phyloP scores from a whole-genome alignment of 92 coral and sea anemone genomes.

The Plumapathes pennacea region DNA sequence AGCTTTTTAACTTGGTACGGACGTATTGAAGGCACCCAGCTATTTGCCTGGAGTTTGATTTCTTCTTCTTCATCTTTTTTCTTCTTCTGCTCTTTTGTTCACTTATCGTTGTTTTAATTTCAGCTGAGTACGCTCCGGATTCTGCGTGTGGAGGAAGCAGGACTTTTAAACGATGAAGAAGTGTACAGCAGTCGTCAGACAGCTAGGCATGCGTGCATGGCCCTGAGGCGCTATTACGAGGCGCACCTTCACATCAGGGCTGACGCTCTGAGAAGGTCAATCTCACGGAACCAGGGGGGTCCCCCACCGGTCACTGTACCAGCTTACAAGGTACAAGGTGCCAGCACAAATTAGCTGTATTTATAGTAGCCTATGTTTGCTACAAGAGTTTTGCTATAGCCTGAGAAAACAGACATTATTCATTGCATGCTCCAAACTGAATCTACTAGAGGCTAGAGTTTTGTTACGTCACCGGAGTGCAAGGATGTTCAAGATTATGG shows the following conservation, averaged over 20 bases:
- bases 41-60: neutral
- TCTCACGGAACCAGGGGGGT: constrained; percentile 75
- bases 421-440: too few relatives aligned
- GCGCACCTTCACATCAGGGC: constrained; percentile 88
- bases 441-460: too few relatives aligned
- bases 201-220: constrained; percentile 91
- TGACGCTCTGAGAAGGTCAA: constrained; percentile 73
- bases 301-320: constrained; percentile 86
- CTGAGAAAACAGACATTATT: too few relatives aligned
- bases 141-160: constrained; percentile 90
- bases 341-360: too few relatives aligned
- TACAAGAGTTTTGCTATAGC: too few relatives aligned
- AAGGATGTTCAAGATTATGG: too few relatives aligned
- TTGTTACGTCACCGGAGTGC: too few relatives aligned
- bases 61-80: neutral
- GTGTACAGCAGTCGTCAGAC: constrained; percentile 94
- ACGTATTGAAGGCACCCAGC: neutral
- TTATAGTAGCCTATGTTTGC: too few relatives aligned
- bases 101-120: neutral
- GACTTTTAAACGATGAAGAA: constrained; percentile 87
- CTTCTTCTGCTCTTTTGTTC: neutral
- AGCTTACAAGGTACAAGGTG: constrained; percentile 86
- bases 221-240: constrained; percentile 86
- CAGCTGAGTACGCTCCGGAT: constrained; percentile 91
- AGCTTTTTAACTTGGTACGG: constrained; percentile 77